phyloP scores from a whole-genome alignment of 2,113 vertebrate species.

The Solea senegalensis region DNA sequence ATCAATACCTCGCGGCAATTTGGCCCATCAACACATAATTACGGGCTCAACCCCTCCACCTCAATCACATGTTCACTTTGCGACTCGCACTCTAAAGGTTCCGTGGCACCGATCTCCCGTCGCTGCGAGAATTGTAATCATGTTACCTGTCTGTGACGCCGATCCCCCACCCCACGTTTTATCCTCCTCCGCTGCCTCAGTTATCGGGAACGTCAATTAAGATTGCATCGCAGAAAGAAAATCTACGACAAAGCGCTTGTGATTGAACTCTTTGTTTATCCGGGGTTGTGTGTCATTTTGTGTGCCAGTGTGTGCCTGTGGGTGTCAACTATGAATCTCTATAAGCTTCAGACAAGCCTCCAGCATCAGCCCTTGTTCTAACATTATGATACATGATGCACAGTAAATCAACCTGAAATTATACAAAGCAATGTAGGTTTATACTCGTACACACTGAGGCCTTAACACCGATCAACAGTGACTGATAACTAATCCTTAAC shows the following conservation, averaged over 20 bases:
- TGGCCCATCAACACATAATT: constrained; percentile 57
- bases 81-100: constrained; percentile 36
- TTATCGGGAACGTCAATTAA: constrained; percentile 67
- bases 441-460: neutral
- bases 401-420: constrained; percentile 18
- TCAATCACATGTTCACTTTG: constrained; percentile 37
- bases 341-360: constrained; percentile 14
- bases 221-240: constrained; percentile 63
- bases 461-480: constrained; percentile 18
- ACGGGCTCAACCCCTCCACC: constrained; percentile 43
- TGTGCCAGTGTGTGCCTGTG: neutral
- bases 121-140: constrained; percentile 24
- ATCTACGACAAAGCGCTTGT: constrained; percentile 10
- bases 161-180: constrained; percentile 29
- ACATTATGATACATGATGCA: constrained; percentile 13
- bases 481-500: constrained; percentile 44
- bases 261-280: constrained; percentile 42
- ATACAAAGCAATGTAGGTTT: constrained; percentile 5
- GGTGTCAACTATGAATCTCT: constrained; percentile 29
- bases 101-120: neutral
- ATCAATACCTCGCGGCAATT: constrained; percentile 64
- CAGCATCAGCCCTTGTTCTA: constrained; percentile 2
- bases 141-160: constrained; percentile 16
- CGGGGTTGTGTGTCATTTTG: constrained; percentile 20
- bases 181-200: constrained; percentile 32